Evolutionary conservation across 1,140 invertebrate genomes (phyloP), one percentile per base, ranked within the genome.

Genomic region (Caenorhabditis inopinata): DNA sequence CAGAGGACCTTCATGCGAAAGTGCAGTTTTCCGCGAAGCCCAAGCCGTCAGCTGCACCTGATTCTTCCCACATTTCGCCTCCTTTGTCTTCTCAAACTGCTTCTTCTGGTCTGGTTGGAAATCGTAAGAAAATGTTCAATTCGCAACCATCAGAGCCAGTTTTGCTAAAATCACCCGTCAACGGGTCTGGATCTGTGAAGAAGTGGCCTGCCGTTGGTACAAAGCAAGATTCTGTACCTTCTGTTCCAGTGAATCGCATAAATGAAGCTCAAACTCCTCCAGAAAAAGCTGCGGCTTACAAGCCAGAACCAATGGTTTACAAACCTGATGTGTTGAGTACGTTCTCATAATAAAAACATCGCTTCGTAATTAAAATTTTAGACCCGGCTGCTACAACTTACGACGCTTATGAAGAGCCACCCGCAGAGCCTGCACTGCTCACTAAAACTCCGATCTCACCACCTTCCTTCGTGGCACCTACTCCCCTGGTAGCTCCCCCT

Each of bases 101-200:
- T 12, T 51, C 53, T 12, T 38, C 83, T 14, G 62, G 45, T 2
- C 45, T 85, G n/a, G 81, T 84, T 9, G 74, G 51, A 11, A 85
- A 77, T 27, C 79, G 83, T 21, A 79, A 82, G 32, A 82, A 85
- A 53, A 77, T 84, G 18, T 85, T 86, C 38, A 85, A 83, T 51
- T 84, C 76, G 45, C 68, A 85, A 74, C 83, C 85, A 14, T 53
- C 53, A 18, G 49, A 77, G 16, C 25, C 46, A 12, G 35, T 51
- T 29, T 53, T 58, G 29, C 51, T 46, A 11, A 58, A 58, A 29
- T 23, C 47, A n/a, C n/a, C 14, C 1, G 53, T 35, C 2, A 78
- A 78, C 68, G 45, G 48, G 18, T 48, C 38, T n/a, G 48, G 47
- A 51, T 35, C 47, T 11, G 46, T 21, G 3, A 49, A 51, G 6